A percentile compares a stretch with the other conserved stretches of the same genome.
Evolutionary conservation across 1,140 invertebrate genomes (phyloP).

Genomic region (Tigriopus japonicus): DNA sequence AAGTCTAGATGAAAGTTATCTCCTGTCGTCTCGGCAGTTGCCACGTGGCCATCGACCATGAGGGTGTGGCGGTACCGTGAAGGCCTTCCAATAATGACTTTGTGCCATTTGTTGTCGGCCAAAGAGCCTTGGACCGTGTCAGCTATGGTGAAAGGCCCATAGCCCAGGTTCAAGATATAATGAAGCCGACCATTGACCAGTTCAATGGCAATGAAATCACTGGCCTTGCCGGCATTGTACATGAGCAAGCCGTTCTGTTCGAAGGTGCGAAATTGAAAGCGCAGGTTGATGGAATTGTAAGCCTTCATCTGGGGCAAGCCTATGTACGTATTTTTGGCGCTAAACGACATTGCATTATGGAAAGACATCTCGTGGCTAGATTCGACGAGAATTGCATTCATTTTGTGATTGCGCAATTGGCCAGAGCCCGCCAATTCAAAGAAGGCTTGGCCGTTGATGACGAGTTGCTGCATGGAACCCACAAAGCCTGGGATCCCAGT

Average conservation of each 20-base stretch:
- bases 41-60: conserved; percentile 71
- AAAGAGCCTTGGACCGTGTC: conserved; percentile 44
- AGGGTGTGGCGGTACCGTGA: conserved; percentile 68
- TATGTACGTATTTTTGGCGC: conserved; percentile 73
- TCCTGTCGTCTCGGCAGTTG: conserved; percentile 53
- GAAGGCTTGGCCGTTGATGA: conserved; percentile 60
- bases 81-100: conserved; percentile 64
- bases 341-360: conserved; percentile 76
- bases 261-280: conserved; percentile 79
- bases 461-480: conserved; percentile 75
- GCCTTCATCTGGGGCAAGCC: conserved; percentile 73
- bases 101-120: conserved; percentile 87
- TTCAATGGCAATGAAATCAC: conserved; percentile 31
- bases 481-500: conserved; percentile 52
- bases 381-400: conserved; percentile 36
- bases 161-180: conserved; percentile 76
- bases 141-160: conserved; percentile 62
- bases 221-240: conserved; percentile 61
- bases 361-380: conserved; percentile 53
- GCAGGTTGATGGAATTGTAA: conserved; percentile 69
- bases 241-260: conserved; percentile 77
- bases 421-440: conserved; percentile 47
- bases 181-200: conserved; percentile 78
- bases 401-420: conserved; percentile 21
- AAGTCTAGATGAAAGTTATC: conserved; percentile 22